These are phyloP conservation scores for Hydropsyche betteni DNA, from an alignment of 2,888 invertebrate genomes.

Conservation along the genomic window DNA sequence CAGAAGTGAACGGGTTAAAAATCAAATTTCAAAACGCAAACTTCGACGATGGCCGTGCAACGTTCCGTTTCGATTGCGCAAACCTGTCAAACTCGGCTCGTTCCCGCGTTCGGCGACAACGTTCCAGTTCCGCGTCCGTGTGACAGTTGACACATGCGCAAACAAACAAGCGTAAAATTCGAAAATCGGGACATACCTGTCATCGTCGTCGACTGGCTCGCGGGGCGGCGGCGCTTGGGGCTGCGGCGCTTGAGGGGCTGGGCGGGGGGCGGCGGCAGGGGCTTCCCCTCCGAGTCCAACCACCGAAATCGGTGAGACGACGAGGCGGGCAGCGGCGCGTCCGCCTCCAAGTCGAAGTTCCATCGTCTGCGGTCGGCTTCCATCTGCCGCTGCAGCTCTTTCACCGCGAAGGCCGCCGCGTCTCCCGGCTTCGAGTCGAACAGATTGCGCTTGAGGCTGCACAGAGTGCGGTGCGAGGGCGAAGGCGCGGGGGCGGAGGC, in stretches of 20 bases:
- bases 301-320: background rate
- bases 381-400: background rate
- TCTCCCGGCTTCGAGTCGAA: background rate
- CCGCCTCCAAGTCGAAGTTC: slow-evolving; percentile 41
- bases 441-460: background rate
- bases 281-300: background rate
- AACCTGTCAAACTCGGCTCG: too few species aligned
- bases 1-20: too few species aligned
- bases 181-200: too few species aligned
- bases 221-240: background rate
- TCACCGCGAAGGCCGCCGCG: background rate
- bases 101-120: too few species aligned
- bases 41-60: too few species aligned
- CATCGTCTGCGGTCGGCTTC: slow-evolving; percentile 21
- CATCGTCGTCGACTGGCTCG: too few species aligned
- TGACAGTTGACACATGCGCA: too few species aligned
- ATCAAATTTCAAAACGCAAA: too few species aligned
- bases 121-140: too few species aligned
- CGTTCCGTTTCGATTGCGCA: too few species aligned
- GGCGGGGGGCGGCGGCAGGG: slow-evolving; percentile 8
- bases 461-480: background rate
- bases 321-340: slow-evolving; percentile 32
- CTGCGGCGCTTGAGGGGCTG: background rate
- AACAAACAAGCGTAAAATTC: too few species aligned
- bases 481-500: background rate